These are phyloP conservation scores for Ormyrus thymus DNA, from an alignment of 2,888 invertebrate genomes.

Conservation along the genomic window DNA sequence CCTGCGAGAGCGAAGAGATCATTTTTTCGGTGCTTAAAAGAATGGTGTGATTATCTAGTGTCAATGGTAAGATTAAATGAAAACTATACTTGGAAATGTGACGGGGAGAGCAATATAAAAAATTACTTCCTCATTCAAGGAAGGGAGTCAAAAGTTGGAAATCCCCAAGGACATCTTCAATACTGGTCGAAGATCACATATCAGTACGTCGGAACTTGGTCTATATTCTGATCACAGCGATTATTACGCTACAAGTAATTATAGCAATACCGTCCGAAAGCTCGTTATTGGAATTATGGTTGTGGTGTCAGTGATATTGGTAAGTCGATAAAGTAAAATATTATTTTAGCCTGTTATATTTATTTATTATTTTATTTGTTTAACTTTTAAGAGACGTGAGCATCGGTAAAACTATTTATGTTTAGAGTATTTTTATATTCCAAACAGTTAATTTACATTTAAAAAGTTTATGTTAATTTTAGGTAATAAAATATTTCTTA, in stretches of 20 bases:
- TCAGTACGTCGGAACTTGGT: constrained; percentile 73
- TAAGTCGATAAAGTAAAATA: constrained; percentile 60
- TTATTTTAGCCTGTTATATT: no score
- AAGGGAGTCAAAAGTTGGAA: constrained; percentile 3
- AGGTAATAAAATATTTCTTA: no score
- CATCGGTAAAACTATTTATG: no score
- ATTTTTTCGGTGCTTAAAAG: not conserved
- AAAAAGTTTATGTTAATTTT: no score
- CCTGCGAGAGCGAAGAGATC: not conserved
- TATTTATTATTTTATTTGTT: no score
- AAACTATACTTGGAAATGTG: not conserved
- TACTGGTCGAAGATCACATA: constrained; percentile 69
- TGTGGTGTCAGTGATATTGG: constrained; percentile 70
- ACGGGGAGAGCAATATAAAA: not conserved
- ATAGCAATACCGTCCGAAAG: constrained; percentile 67
- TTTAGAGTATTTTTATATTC: no score
- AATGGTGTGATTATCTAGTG: constrained; percentile 38
- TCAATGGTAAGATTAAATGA: constrained; percentile 50
- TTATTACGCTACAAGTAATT: constrained; percentile 66
- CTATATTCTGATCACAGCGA: constrained; percentile 71
- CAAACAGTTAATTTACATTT: no score
- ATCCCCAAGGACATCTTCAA: constrained; percentile 65
- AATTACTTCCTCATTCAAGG: constrained; percentile 25
- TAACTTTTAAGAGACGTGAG: no score
- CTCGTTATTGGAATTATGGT: constrained; percentile 72